Evolutionary conservation across 2,797 vertebrate species (phyloP), one percentile per base, ranked within the genome.

Genomic region (Danio choprae): DNA sequence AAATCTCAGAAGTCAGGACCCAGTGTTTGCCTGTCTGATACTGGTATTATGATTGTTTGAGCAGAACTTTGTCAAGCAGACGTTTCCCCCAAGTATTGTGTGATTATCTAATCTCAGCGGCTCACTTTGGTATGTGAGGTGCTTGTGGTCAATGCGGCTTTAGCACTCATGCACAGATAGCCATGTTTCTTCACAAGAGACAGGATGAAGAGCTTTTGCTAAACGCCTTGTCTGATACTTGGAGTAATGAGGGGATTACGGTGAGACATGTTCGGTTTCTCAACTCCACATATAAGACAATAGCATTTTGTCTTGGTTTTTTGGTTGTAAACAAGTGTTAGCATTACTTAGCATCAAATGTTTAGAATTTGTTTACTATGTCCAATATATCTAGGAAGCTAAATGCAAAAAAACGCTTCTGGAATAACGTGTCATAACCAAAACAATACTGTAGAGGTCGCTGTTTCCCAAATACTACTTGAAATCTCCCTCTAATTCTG

Each of bases 31-130:
- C 68, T 62, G 76, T 87, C 79, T 85, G 63, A 83, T 81, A 70
- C 81, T 58, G 64, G 77, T 41, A 72, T 84, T 84, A 81, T 2
- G 22, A 46, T 70, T 82, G 74, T 82, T 80, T 80, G 81, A 84
- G 64, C 53, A 41, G 63, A 83, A 81, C 51, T 51, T 70, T 59
- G 78, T 82, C 68, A 68, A 44, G 48, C 60, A 68, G 79, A 79
- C 75, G 22, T 71, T 83, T 85, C 81, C 76, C 55, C 58, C 1
- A 41, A 56, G 74, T 73, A 60, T 81, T 86, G 69, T 76, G 78
- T 38, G 50, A 75, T 79, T 84, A 87, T 86, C 83, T 87, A 84
- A 86, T 84, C 86, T 84, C 63, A 63, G 72, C 1, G 73, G 56
- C 76, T 81, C 67, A 69, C 69, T 69, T 63, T 36, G 79, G 83